phyloP scores from a whole-genome alignment of 2,113 vertebrate genomes.

The Vireo altiloquus region DNA sequence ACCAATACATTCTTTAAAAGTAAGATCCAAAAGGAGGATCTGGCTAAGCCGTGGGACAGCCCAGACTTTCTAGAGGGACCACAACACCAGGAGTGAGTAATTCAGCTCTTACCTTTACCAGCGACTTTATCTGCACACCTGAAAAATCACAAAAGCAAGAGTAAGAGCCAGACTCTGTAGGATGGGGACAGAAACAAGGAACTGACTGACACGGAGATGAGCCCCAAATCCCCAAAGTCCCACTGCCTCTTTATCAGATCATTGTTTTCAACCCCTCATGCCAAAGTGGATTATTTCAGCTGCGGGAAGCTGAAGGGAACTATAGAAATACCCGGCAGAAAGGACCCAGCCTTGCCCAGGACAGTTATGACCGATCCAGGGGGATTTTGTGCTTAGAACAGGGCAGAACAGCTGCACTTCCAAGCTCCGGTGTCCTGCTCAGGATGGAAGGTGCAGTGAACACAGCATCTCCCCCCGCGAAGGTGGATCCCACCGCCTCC shows the following conservation, averaged over 20 bases:
- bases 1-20: not conserved
- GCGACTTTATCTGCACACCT: constrained; percentile 71
- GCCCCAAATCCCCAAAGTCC: not conserved
- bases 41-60: not conserved
- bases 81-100: not conserved
- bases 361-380: rapidly evolving
- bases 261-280: not conserved
- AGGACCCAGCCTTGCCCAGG: too few relatives aligned
- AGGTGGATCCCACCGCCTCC: rapidly evolving
- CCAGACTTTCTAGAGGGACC: not conserved
- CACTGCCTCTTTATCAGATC: rapidly evolving
- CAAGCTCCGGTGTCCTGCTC: rapidly evolving
- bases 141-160: constrained; percentile 37
- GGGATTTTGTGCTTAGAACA: rapidly evolving
- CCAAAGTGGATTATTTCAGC: not conserved
- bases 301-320: not conserved
- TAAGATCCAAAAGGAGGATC: not conserved
- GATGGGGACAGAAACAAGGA: not conserved
- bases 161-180: not conserved
- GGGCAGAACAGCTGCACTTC: not conserved
- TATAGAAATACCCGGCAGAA: rapidly evolving
- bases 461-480: rapidly evolving
- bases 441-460: too few relatives aligned
- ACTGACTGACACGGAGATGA: not conserved
- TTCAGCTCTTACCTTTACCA: constrained; percentile 74